Percentiles rank a stretch among this genome's conserved stretches.
phyloP scores from a whole-genome alignment of 2,113 vertebrate species.

The Agelaius phoeniceus region DNA sequence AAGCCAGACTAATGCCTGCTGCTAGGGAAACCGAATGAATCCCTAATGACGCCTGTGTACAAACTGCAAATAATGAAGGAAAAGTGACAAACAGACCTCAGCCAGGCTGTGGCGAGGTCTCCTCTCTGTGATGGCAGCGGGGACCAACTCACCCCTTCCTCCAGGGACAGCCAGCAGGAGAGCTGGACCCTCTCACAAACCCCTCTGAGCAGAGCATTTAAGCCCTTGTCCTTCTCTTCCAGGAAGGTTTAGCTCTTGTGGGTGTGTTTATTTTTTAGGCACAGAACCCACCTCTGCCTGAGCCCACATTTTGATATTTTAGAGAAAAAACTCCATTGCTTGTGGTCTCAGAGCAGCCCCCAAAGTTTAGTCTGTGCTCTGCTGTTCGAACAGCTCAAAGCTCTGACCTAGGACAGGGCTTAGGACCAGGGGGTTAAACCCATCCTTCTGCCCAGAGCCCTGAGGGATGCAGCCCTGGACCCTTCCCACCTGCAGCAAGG shows the following conservation, averaged over 20 bases:
- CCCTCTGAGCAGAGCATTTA: accelerated
- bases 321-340: accelerated
- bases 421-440: neutral
- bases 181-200: neutral
- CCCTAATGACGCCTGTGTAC: slow-evolving; percentile 67
- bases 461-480: neutral
- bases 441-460: neutral
- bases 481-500: neutral
- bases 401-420: too few relatives aligned
- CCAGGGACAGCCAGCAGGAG: neutral
- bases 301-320: neutral
- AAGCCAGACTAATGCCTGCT: slow-evolving; percentile 67
- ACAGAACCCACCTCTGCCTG: accelerated
- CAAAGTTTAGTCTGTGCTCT: neutral
- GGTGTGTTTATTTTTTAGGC: accelerated
- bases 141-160: neutral
- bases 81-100: slow-evolving; percentile 48
- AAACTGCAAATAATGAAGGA: slow-evolving; percentile 62
- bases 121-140: accelerated
- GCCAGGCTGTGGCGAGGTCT: neutral
- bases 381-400: accelerated
- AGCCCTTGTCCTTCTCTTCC: accelerated
- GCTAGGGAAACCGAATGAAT: slow-evolving; percentile 70
- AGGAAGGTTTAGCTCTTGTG: neutral
- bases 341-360: neutral